Evolutionary conservation across 2,113 vertebrate species (phyloP), one percentile per base, ranked within the genome.

Genomic region (Tragulus kanchil): DNA sequence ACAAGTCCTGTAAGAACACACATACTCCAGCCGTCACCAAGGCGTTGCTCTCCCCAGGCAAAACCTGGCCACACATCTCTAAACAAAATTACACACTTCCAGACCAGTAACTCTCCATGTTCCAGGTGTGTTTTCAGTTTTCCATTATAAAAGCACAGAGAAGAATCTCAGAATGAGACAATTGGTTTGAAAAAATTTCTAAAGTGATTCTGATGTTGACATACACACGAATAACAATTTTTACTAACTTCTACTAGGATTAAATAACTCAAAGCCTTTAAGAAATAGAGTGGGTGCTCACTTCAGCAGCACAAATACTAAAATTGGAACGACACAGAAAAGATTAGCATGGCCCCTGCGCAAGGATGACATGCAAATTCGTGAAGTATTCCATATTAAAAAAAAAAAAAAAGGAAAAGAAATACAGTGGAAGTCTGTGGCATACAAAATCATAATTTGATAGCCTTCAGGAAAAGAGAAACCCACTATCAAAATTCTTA

Each of bases 401-500:
- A 36, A 36, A 36, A 36, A 36, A 36, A 36, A 36, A 36, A 36
- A 36, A 36, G 36, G 36, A 36, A 36, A 93, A 69, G 45, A 89
- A 93, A 95, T 6, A 31, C 36, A 91, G 83, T 86, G 6, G 52
- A 89, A 92, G 59, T 50, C 15, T 36, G 12, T n/a, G 84, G 64
- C 73, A 92, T 26, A 90, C 6, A 87, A 90, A 92, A 67, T 71
- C 26, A 54, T 59, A 92, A 90, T 31, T 31, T 96, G 26, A 71
- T 78, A 90, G 17, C 42, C 85, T 36, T 78, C 3, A 90, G 59
- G 92, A 96, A 97, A 79, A 26, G 31, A 94, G 31, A 92, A 92
- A 84, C 3, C 11, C 4, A 9, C n/a, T 36, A 90, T 15, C 52
- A 69, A 92, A 90, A 88, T 56, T 89, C 96, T 42, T 15, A 56